Base-by-base conservation (phyloP, 2,113 vertebrate species). In the Lophochroa leadbeateri region DNA sequence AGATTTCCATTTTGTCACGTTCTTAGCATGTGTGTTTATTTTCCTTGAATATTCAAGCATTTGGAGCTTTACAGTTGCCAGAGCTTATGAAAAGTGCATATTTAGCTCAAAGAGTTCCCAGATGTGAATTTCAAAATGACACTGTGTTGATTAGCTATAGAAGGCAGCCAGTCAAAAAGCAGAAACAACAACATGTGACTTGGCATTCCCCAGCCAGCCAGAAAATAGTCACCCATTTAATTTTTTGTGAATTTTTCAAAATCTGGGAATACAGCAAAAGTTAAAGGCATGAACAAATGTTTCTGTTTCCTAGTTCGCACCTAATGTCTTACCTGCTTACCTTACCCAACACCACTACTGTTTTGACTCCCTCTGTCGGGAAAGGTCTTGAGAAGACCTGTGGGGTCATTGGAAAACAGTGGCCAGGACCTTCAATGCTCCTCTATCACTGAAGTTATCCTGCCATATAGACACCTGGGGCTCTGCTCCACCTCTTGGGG, bases 71-170 rank as follows among this genome's bases (percentile, higher is more conserved):
- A 60, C 93, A 81, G 88, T 94, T 96, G 96, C 94, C 94, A 96
- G 95, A 79, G 82, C 94, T 96, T 96, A 94, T 93, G 95, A 95
- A 94, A 93, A 96, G 96, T 95, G 92, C 94, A 95, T 92, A 93
- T 97, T 95, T 96, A 97, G 95, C 95, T 94, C 92, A 94, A 94
- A 93, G 95, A 95, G 92, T 94, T 96, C 92, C 95, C 95, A 97
- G 96, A 96, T 96, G 96, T 96, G 95, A 92, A 93, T 96, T 96
- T 93, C 86, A 81, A 93, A 97, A 96, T 90, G 93, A 93, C 78
- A 96, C 68, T 78, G 94, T 68, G 80, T 90, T 97, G 94, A 95
- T 96, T 92, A 97, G 92, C 96, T 96, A 93, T 93, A 97, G 88
- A 94, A 95, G 82, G 65, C 90, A 88, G 57, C 93, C 95, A 96